Conservation (phyloP, 2,888 invertebrate species). For the Phyllotreta cruciferae region DNA sequence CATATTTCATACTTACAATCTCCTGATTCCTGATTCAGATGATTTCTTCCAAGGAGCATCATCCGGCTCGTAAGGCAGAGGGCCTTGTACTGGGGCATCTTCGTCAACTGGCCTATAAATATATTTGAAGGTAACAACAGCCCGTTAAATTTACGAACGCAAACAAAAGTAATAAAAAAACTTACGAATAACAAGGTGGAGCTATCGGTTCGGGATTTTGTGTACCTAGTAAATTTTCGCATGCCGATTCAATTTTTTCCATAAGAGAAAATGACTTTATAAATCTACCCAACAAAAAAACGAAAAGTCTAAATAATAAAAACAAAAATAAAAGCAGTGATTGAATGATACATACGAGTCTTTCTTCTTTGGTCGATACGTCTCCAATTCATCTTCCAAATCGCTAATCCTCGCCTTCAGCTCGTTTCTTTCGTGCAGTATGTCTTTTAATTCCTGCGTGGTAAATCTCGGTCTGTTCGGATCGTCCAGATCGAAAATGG, state of each 20-base stretch:
- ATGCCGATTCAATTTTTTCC: slow-evolving; percentile 49
- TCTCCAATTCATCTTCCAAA: slow-evolving; percentile 90
- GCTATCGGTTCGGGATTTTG: slow-evolving; percentile 30
- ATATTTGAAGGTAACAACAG: slow-evolving; percentile 31
- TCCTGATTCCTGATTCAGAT: slow-evolving; percentile 83
- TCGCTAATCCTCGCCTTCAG: slow-evolving; percentile 90
- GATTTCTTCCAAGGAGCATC: slow-evolving; percentile 94
- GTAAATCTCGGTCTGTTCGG: slow-evolving; percentile 83
- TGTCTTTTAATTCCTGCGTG: slow-evolving; percentile 82
- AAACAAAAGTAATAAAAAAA: slow-evolving; percentile 39
- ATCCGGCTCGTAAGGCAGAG: slow-evolving; percentile 94
- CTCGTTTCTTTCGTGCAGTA: slow-evolving; percentile 91
- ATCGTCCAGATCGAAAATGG: slow-evolving; percentile 70
- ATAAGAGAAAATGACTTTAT: slow-evolving; percentile 46
- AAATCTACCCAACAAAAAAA: slow-evolving; percentile 43
- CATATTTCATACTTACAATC: slow-evolving; percentile 75
- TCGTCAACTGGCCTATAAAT: slow-evolving; percentile 66
- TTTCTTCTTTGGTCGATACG: slow-evolving; percentile 69
- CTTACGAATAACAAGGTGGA: slow-evolving; percentile 39
- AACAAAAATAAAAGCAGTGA: slow-evolving; percentile 27
- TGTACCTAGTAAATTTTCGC: slow-evolving; percentile 43
- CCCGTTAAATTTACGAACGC: slow-evolving; percentile 11
- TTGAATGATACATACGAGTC: slow-evolving; percentile 33
- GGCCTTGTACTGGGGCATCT: slow-evolving; percentile 94
- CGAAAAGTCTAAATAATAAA: slow-evolving; percentile 35